Evolutionary conservation across 2,888 invertebrate genomes (phyloP).

Genomic region (Strigamia maritima): DNA sequence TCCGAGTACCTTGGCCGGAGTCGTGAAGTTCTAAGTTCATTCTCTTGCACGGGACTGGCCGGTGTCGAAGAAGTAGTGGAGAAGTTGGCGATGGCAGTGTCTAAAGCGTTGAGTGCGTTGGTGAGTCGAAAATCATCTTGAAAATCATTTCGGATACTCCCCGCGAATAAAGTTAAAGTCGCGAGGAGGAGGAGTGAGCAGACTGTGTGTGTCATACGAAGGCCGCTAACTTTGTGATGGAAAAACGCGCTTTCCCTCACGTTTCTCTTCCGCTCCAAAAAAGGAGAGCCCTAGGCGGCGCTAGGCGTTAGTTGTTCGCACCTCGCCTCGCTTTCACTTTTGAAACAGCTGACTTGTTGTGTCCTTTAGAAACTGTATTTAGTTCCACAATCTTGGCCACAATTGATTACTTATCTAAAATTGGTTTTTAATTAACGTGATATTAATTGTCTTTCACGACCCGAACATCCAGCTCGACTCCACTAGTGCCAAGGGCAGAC

Average conservation of each 20-base stretch:
- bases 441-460: constrained; percentile 5
- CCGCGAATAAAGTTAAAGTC: neutral
- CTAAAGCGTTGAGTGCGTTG: neutral
- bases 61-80: neutral
- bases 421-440: neutral
- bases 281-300: constrained; percentile 32
- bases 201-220: constrained; percentile 9
- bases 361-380: constrained; percentile 20
- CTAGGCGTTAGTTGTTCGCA: constrained; percentile 13
- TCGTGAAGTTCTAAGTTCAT: neutral
- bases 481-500: constrained; percentile 23
- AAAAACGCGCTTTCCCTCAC: neutral
- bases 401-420: neutral
- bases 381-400: constrained; percentile 3
- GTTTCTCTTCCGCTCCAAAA: constrained; percentile 31
- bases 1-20: constrained; percentile 35
- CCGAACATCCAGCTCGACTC: neutral
- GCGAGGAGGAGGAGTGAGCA: neutral
- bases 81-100: neutral
- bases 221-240: neutral
- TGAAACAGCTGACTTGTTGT: constrained; percentile 8
- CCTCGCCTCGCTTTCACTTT: constrained; percentile 27
- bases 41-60: neutral
- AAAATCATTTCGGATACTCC: neutral
- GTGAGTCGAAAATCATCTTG: constrained; percentile 5